Base-by-base conservation (phyloP, 2,888 invertebrate genomes). In the Pristionchus maxplancki region DNA sequence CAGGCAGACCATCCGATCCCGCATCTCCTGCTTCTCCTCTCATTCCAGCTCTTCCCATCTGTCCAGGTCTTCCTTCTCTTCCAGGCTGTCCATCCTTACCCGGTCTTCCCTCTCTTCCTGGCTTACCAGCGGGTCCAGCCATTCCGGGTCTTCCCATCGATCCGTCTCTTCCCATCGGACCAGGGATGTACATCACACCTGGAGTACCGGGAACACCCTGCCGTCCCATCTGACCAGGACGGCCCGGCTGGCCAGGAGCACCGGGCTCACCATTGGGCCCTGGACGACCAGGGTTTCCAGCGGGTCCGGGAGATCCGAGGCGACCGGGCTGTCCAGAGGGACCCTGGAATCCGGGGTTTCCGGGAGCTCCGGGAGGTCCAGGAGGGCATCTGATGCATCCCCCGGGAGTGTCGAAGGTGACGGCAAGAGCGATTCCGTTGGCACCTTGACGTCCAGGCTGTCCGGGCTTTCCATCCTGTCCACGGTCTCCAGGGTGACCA, bases 381-480 rank as follows among this genome's bases (percentile, higher is more conserved):
- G 90, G 90, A 50, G 92, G 92, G 89, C 92, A 92, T 67, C 89
- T 89, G 88, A 92, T 91, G 90, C 92, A 92, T 81, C 92, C 92
- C 83, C 92, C 92, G 81, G 92, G 92, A 74, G 90, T 90, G 81
- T 91, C 90, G 89, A 91, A 91, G 50, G 90, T 89, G 81, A 89
- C 90, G 58, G 91, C 89, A 81, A 91, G 91, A n/a, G n/a, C n/a
- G n/a, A n/a, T n/a, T n/a, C n/a, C n/a, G n/a, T n/a, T n/a, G n/a
- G n/a, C n/a, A n/a, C n/a, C n/a, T n/a, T n/a, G n/a, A n/a, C n/a
- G n/a, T n/a, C n/a, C n/a, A n/a, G n/a, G n/a, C n/a, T n/a, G n/a
- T n/a, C n/a, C n/a, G n/a, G n/a, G n/a, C n/a, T n/a, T n/a, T n/a
- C n/a, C n/a, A n/a, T n/a, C n/a, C 6, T 90, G 91, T 89, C 92